Evolutionary conservation across 2,888 invertebrate genomes (phyloP).

Genomic region (Tenthredo notha): DNA sequence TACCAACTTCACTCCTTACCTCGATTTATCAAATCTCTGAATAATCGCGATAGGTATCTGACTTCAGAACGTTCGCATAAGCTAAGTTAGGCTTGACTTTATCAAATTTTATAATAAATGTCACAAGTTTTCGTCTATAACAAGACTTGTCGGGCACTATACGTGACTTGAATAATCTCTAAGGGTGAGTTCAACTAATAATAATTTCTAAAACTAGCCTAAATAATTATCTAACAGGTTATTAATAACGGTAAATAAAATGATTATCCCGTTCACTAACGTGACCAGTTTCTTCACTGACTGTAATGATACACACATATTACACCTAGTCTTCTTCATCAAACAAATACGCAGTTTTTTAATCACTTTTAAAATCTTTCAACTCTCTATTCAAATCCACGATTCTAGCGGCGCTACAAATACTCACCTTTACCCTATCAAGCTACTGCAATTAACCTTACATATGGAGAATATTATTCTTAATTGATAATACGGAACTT

Average conservation of each 20-base stretch:
- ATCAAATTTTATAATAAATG: not conserved
- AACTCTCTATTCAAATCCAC: not conserved
- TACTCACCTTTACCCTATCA: not conserved
- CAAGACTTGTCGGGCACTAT: not conserved
- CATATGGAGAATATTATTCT: not conserved
- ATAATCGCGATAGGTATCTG: not conserved
- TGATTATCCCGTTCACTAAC: not conserved
- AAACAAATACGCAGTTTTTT: not conserved
- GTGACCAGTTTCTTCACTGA: not conserved
- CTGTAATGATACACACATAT: not conserved
- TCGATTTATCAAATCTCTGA: not conserved
- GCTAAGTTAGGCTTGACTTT: not conserved
- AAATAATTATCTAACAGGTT: not conserved
- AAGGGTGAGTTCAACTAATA: not conserved
- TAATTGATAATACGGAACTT: not conserved
- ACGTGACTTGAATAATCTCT: not conserved
- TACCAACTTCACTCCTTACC: not conserved
- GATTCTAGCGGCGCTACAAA: not conserved
- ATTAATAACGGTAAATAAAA: not conserved
- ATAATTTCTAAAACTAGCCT: not conserved
- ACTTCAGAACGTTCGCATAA: not conserved
- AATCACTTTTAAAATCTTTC: not conserved
- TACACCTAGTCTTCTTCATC: not conserved
- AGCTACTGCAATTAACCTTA: constrained; percentile 1
- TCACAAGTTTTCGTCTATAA: not conserved